Evolutionary conservation across 2,888 invertebrate species (phyloP), one percentile per base, ranked within the genome.

Genomic region (Melanotus villosus): DNA sequence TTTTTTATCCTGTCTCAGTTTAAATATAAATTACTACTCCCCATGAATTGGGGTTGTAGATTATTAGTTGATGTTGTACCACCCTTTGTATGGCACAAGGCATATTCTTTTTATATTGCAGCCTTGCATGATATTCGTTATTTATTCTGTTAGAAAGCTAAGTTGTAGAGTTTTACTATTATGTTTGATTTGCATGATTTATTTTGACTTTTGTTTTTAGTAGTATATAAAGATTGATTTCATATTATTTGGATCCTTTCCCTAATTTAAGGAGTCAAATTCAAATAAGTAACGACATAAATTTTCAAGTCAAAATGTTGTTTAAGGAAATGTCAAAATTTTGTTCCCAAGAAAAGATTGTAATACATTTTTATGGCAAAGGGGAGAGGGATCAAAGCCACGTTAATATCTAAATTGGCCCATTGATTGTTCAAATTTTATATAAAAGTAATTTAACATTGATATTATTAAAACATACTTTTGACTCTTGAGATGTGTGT

Each of bases 61-160:
- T 19, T 9, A 4, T n/a, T 43, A 16, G 52, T 9, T 12, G 23
- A 36, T 18, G 12, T 68, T 68, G 76, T 76, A 74, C 76, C 76
- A 75, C 50, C 60, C 63, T 60, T 19, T 64, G 60, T 68, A 62
- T 71, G 73, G 74, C 74, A 75, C 73, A 38, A 52, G 72, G 65
- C 14, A 50, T 30, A 47, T 65, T 21, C 50, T 10, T 38, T 43
- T 54, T 36, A 58, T 57, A 57, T 47, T 47, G 34, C 60, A 38
- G 26, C 5, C 23, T 68, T 73, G 68, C 68, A 73, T 73, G 69
- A 65, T 16, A 12, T 52, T 21, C 36, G 52, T 41, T 45, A 32
- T 59, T 59, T 59, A 59, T 60, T 30, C 19, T 12, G 6, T 41
- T 58, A 58, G 57, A n/a, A n/a, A 57, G 43, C 26, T 58, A 43